Evolutionary conservation across 2,797 vertebrate genomes (phyloP).

Genomic region (Cyclura pinguis): DNA sequence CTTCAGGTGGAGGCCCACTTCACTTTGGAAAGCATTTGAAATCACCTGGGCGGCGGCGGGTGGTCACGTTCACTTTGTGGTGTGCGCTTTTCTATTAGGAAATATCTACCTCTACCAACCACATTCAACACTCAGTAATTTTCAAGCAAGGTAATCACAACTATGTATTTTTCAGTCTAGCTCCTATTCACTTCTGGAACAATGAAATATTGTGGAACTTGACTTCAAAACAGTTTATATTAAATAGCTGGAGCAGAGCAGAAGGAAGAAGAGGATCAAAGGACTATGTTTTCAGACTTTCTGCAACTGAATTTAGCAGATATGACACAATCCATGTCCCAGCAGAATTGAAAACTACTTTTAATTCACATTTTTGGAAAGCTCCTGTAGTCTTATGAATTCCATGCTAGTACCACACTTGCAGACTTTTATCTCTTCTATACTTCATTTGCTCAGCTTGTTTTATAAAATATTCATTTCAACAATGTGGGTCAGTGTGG

Average conservation of each 20-base stretch:
- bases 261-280: background rate
- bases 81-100: too few species aligned
- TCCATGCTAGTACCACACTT: background rate
- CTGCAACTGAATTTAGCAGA: slow-evolving; percentile 12
- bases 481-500: background rate
- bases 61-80: too few species aligned
- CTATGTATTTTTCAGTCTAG: background rate
- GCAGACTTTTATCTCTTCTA: background rate
- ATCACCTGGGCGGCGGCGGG: too few species aligned
- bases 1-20: background rate
- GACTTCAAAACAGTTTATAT: background rate
- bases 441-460: background rate
- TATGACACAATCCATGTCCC: background rate
- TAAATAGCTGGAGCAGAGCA: background rate
- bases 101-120: background rate
- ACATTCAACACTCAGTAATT: background rate
- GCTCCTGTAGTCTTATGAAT: background rate
- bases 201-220: background rate
- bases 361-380: background rate
- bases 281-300: background rate
- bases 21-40: background rate
- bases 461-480: slow-evolving; percentile 5
- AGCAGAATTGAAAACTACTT: background rate
- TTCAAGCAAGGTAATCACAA: background rate
- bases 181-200: background rate